phyloP scores from a whole-genome alignment of 2,888 invertebrate species.

The Euphydryas editha region DNA sequence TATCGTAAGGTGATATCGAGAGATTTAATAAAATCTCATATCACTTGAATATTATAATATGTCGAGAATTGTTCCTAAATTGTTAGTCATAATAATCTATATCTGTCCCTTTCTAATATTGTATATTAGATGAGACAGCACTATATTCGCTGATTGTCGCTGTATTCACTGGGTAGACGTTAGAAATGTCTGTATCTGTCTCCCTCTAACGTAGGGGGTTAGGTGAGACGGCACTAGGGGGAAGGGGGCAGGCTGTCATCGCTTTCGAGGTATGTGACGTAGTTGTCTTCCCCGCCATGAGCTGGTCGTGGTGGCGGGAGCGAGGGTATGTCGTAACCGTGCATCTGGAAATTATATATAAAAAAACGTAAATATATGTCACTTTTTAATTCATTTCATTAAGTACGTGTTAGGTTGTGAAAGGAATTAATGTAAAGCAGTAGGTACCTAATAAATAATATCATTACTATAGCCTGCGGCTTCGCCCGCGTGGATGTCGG shows the following conservation, averaged over 20 bases:
- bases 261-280: slow-evolving; percentile 96
- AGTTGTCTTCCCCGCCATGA: slow-evolving; percentile 90
- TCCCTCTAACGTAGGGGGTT: slow-evolving; percentile 49
- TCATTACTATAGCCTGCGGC: too few species aligned
- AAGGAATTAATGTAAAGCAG: too few species aligned
- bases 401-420: too few species aligned
- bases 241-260: slow-evolving; percentile 91
- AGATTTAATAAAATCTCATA: slow-evolving; percentile 30
- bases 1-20: slow-evolving; percentile 36
- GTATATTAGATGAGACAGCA: slow-evolving; percentile 11
- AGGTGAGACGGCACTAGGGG: slow-evolving; percentile 84
- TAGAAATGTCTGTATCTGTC: slow-evolving; percentile 22
- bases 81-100: slow-evolving; percentile 23
- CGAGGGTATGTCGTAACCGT: slow-evolving; percentile 91
- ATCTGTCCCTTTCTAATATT: slow-evolving; percentile 4
- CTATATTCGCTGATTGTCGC: not conserved
- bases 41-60: slow-evolving; percentile 26
- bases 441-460: too few species aligned
- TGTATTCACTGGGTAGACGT: not conserved
- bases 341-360: slow-evolving; percentile 89
- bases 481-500: too few species aligned
- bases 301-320: slow-evolving; percentile 85
- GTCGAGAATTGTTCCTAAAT: slow-evolving; percentile 28
- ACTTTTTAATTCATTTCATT: not conserved
- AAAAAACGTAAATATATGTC: not conserved